Evolutionary conservation across 2,797 vertebrate genomes (phyloP).

Genomic region (Psittacula derbiana): DNA sequence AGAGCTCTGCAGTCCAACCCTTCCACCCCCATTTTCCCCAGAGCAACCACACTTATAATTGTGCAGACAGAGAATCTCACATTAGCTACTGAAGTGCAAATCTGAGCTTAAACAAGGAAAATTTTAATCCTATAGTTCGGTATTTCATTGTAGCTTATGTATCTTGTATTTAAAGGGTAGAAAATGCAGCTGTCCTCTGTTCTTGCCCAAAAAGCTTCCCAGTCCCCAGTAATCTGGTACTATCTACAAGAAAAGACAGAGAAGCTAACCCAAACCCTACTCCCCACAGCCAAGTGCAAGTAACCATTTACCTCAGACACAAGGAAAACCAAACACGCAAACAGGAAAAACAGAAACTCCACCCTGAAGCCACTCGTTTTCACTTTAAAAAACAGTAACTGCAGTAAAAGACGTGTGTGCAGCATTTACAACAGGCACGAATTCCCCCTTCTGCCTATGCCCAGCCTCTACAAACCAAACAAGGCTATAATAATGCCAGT

Average conservation of each 20-base stretch:
- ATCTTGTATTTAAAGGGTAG: neutral
- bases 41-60: neutral
- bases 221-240: neutral
- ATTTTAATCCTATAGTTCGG: neutral
- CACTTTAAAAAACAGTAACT: neutral
- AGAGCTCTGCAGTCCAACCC: neutral
- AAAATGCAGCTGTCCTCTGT: neutral
- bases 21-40: neutral
- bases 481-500: neutral
- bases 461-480: neutral
- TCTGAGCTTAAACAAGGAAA: neutral
- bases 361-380: neutral
- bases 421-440: neutral
- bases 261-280: neutral
- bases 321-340: constrained; percentile 1
- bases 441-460: neutral
- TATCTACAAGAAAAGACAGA: neutral
- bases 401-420: neutral
- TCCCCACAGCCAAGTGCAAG: neutral
- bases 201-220: neutral
- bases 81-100: neutral
- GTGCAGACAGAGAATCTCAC: neutral
- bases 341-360: neutral
- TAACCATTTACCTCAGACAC: constrained; percentile 3
- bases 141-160: neutral